Evolutionary conservation across 2,888 invertebrate genomes (phyloP).

Genomic region (Chironomus tentans): DNA sequence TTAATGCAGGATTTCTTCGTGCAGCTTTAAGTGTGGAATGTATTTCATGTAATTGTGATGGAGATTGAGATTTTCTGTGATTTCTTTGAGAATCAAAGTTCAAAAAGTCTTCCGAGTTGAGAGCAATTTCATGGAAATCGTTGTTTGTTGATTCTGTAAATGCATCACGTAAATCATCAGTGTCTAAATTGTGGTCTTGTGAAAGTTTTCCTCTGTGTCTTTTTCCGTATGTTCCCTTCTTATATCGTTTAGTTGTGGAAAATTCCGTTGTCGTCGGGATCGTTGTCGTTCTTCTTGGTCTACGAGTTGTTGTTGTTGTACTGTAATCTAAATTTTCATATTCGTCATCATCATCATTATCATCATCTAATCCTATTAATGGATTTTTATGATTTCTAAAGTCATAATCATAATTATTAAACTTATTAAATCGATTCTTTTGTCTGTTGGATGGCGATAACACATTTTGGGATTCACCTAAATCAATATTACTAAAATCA

Average conservation of each 20-base stretch:
- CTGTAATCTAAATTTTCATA: background rate
- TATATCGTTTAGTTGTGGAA: constrained; percentile 31
- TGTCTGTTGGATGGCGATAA: background rate
- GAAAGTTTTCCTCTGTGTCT: constrained; percentile 31
- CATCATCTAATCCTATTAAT: constrained; percentile 1
- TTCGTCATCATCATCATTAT: constrained; percentile 25
- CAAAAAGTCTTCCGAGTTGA: background rate
- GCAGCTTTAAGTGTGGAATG: constrained; percentile 11
- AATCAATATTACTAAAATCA: background rate
- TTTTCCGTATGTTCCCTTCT: constrained; percentile 1
- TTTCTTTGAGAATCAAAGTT: constrained; percentile 15
- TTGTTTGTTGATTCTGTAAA: constrained; percentile 30
- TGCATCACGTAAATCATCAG: constrained; percentile 38
- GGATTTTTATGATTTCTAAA: background rate
- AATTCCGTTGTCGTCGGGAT: constrained; percentile 12
- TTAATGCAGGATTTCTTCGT: background rate
- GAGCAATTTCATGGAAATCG: constrained; percentile 7
- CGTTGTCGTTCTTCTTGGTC: background rate
- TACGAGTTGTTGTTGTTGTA: background rate
- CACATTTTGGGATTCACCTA: background rate
- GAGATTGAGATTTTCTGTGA: background rate
- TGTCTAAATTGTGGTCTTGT: constrained; percentile 36
- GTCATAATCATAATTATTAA: constrained; percentile 13
- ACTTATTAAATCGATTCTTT: constrained; percentile 9
- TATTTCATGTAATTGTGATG: background rate